Evolutionary conservation across 2,113 vertebrate genomes (phyloP).

Genomic region (Gymnocephalus cernua): DNA sequence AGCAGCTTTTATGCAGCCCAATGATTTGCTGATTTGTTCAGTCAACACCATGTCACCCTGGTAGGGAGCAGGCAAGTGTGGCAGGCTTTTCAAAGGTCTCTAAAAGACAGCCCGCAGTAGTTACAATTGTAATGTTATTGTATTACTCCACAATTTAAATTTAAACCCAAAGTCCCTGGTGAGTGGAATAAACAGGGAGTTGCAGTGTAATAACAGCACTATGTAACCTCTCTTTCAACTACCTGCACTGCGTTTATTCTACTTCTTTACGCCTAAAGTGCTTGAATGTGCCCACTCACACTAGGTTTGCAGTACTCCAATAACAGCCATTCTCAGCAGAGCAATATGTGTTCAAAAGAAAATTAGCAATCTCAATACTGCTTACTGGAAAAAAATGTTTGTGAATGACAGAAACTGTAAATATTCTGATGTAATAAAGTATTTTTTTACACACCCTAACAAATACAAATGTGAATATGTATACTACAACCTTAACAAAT

Average conservation of each 20-base stretch:
- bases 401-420: not conserved
- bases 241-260: constrained; percentile 2
- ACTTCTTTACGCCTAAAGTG: not conserved
- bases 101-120: not conserved
- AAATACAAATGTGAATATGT: not conserved
- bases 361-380: not conserved
- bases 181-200: not conserved
- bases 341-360: constrained; percentile 9
- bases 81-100: not conserved
- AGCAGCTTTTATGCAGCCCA: constrained; percentile 58
- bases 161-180: not conserved
- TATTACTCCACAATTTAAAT: not conserved
- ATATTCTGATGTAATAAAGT: not conserved
- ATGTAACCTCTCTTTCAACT: not conserved
- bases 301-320: not conserved
- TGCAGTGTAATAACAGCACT: not conserved
- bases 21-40: constrained; percentile 55
- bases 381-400: not conserved
- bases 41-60: constrained; percentile 48
- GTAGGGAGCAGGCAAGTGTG: constrained; percentile 23
- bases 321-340: constrained; percentile 3
- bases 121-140: not conserved
- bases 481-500: not conserved
- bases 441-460: not conserved
- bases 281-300: not conserved